Percentiles rank a stretch among this genome's conserved stretches.
These are phyloP conservation scores for Idaea dimidiata DNA, from an alignment of 2,888 invertebrate genomes.

Conservation along the genomic window DNA sequence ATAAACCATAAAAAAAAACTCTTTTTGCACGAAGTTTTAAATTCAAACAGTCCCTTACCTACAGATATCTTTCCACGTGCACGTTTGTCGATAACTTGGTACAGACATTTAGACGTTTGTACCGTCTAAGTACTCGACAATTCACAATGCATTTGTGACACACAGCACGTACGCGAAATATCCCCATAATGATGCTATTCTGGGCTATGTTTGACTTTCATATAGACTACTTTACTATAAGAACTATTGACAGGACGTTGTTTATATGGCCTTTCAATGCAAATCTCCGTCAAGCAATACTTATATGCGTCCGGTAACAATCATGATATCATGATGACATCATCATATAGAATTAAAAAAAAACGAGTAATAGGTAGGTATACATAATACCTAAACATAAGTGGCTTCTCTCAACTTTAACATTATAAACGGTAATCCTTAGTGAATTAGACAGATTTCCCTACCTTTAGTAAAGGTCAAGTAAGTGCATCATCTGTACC, in stretches of 20 bases:
- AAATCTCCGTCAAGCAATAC: not conserved
- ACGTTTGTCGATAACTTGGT: too few relatives aligned
- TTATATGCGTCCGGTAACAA: slow-evolving; percentile 18
- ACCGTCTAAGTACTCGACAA: slow-evolving; percentile 4
- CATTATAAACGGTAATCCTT: slow-evolving; percentile 43
- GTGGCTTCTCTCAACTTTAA: slow-evolving; percentile 41
- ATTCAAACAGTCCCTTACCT: too few relatives aligned
- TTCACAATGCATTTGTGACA: slow-evolving; percentile 23
- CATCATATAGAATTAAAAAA: slow-evolving; percentile 30
- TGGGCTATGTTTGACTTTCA: slow-evolving; percentile 21
- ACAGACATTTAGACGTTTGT: too few relatives aligned
- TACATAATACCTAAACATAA: not conserved
- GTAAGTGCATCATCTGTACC: slow-evolving; percentile 27
- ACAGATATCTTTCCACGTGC: too few relatives aligned
- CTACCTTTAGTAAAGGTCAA: slow-evolving; percentile 15
- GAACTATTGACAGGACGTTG: slow-evolving; percentile 15
- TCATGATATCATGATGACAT: slow-evolving; percentile 45
- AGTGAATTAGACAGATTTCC: slow-evolving; percentile 38
- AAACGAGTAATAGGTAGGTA: not conserved
- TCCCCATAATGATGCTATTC: slow-evolving; percentile 16
- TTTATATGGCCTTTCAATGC: not conserved
- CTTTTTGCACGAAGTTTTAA: too few relatives aligned
- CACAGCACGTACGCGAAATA: slow-evolving; percentile 23
- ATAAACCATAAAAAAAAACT: too few relatives aligned
- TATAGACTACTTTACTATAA: slow-evolving; percentile 19